Conservation (phyloP, 1,140 invertebrate species). For the Drosophila sturtevanti region DNA sequence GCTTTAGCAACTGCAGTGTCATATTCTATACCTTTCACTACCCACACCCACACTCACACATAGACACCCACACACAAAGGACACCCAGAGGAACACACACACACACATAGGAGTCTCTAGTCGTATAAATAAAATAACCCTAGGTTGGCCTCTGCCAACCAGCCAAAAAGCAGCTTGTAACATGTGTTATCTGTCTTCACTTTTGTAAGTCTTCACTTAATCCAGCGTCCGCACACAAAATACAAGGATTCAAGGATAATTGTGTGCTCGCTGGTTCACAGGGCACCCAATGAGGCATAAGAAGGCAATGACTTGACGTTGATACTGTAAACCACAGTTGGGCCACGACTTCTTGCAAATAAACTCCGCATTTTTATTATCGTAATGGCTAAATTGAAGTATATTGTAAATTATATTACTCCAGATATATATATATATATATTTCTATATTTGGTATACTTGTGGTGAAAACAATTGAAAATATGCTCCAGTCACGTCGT, state of each 20-base stretch:
- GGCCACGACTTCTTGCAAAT: background rate
- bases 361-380: background rate
- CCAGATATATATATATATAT: too few species aligned
- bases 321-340: background rate
- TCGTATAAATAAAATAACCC: constrained; percentile 66
- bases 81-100: background rate
- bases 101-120: constrained; percentile 23
- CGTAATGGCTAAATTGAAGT: background rate
- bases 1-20: constrained; percentile 5
- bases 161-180: constrained; percentile 32
- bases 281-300: constrained; percentile 1
- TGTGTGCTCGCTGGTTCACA: constrained; percentile 15
- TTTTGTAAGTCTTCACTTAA: constrained; percentile 60
- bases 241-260: constrained; percentile 31
- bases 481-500: too few species aligned
- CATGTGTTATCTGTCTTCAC: constrained; percentile 58
- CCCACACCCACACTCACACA: background rate
- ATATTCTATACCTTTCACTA: background rate
- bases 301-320: background rate
- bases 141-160: constrained; percentile 19
- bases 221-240: constrained; percentile 35
- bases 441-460: too few species aligned
- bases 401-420: background rate
- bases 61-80: background rate
- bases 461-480: too few species aligned